Percentiles rank a stretch among this genome's conserved stretches.
Conservation (phyloP, 2,797 vertebrate species). For the Decapterus maruadsi region DNA sequence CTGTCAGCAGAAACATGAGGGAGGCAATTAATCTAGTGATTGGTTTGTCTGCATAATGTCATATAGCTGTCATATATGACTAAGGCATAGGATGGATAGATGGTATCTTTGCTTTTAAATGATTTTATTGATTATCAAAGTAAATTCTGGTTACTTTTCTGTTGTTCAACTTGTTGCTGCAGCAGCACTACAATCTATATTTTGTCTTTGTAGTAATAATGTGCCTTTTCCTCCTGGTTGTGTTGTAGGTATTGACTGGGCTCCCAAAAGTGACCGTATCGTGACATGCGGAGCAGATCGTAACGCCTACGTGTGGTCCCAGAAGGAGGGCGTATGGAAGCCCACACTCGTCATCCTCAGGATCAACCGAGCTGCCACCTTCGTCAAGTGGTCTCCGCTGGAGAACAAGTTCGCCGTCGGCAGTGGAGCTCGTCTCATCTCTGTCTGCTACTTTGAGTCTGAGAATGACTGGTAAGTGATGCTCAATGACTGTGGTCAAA, state of each 20-base stretch:
- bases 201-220: not conserved
- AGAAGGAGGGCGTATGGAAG: slow-evolving; percentile 97
- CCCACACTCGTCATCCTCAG: slow-evolving; percentile 97
- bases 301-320: slow-evolving; percentile 98
- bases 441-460: slow-evolving; percentile 98
- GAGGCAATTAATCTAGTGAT: no score
- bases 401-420: slow-evolving; percentile 99
- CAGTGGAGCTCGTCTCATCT: slow-evolving; percentile 97
- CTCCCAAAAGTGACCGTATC: slow-evolving; percentile 98
- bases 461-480: slow-evolving; percentile 95
- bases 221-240: not conserved
- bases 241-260: slow-evolving; percentile 95
- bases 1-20: not conserved
- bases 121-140: not conserved
- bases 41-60: not conserved
- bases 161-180: not conserved
- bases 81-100: not conserved
- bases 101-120: not conserved
- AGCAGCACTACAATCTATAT: not conserved
- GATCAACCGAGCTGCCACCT: slow-evolving; percentile 97
- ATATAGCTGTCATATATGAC: not conserved
- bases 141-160: no score
- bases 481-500: not conserved
- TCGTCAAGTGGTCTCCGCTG: slow-evolving; percentile 97
- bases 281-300: slow-evolving; percentile 98